These are phyloP conservation scores for Grallaria varia DNA, from an alignment of 2,113 vertebrate species.

Conservation along the genomic window DNA sequence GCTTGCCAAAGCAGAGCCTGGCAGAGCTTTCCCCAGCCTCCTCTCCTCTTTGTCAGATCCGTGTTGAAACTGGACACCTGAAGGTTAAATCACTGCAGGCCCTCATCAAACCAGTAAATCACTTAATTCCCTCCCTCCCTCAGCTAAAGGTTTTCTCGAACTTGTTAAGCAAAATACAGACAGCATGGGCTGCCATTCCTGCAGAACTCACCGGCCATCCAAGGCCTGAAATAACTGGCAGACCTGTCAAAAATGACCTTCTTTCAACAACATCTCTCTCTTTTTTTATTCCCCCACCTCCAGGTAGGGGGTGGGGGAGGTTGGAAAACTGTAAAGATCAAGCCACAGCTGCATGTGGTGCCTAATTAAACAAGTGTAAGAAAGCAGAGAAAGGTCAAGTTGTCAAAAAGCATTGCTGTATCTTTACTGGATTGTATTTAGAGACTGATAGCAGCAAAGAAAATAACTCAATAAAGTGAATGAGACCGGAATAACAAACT, in stretches of 20 bases:
- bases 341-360: conserved; percentile 70
- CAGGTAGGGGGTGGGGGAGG: background rate
- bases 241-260: conserved; percentile 77
- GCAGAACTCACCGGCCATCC: conserved; percentile 35
- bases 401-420: conserved; percentile 81
- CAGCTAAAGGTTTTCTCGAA: conserved; percentile 22
- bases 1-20: background rate
- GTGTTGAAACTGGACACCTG: background rate
- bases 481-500: conserved; percentile 75
- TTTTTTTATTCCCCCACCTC: background rate
- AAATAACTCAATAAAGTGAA: conserved; percentile 77
- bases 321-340: conserved; percentile 74
- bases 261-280: conserved; percentile 71
- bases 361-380: conserved; percentile 85
- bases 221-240: conserved; percentile 59
- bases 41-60: background rate
- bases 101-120: conserved; percentile 27
- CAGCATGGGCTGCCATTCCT: background rate
- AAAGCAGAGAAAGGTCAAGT: conserved; percentile 78
- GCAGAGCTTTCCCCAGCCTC: background rate
- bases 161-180: conserved; percentile 56
- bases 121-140: background rate
- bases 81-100: conserved; percentile 30
- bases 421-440: conserved; percentile 79
- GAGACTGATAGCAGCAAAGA: conserved; percentile 75